Evolutionary conservation across 2,113 vertebrate species (phyloP), one percentile per base, ranked within the genome.

Genomic region (Macaca fascicularis): DNA sequence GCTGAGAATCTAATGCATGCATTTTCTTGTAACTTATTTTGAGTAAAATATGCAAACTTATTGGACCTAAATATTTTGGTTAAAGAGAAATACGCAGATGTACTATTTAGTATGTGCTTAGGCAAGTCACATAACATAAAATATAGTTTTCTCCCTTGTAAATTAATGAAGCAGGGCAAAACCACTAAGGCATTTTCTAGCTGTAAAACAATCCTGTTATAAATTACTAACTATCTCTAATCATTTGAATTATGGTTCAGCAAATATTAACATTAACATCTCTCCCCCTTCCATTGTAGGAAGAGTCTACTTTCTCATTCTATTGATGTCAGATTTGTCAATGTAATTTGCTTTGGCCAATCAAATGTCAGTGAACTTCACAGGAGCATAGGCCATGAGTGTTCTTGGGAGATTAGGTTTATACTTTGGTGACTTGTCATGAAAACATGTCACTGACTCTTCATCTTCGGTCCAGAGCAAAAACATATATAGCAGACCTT

Each of bases 21-120:
- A 85, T 92, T 97, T 94, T 90, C n/a, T 80, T 43, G 57, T 76
- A 91, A 85, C 40, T 96, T 83, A 78, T 27, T 95, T 5, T 84
- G 57, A 93, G 19, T 80, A 80, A 80, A 87, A 75, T 30, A 91
- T 38, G 4, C 7, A 72, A 86, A 79, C 9, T 13, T 79, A 45
- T 74, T 35, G 38, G 16, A 95, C 30, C 13, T 76, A 69, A 95
- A 75, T 59, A 90, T 88, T 80, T 90, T 81, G 48, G n/a, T 76
- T 5, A 94, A 84, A n/a, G 50, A 23, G 16, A 81, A 88, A 86
- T 23, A 75, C 19, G 43, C 23, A 89, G 45, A 67, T 93, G 3
- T 69, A 17, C 17, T 43, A 72, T 72, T 69, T 57, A 91, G 19
- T 76, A 76, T 59, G 50, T 86, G 50, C 13, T 92, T 57, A 50